phyloP scores from a whole-genome alignment of 2,888 invertebrate genomes.

The Agonum fuliginosum region DNA sequence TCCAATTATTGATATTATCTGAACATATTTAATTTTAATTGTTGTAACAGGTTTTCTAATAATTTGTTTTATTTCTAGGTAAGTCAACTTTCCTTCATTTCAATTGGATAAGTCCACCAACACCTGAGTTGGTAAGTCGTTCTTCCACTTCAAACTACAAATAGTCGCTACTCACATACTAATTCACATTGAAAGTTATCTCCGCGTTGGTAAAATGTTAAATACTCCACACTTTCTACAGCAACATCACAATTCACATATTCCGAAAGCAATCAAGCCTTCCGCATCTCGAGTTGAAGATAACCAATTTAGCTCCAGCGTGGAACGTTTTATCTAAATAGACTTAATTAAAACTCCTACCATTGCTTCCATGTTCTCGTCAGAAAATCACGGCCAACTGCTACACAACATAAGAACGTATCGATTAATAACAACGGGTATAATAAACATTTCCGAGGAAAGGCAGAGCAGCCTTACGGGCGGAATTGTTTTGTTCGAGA shows the following conservation, averaged over 20 bases:
- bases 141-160: not conserved
- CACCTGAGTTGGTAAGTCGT: slow-evolving; percentile 10
- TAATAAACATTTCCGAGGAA: no score
- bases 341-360: slow-evolving; percentile 36
- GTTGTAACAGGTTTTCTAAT: no score
- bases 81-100: not conserved
- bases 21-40: no score
- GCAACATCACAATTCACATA: slow-evolving; percentile 25
- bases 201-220: slow-evolving; percentile 8
- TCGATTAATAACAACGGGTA: slow-evolving; percentile 7
- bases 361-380: not conserved
- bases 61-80: not conserved
- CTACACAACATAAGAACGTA: slow-evolving; percentile 18
- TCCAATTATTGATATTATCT: no score
- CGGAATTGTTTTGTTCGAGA: no score
- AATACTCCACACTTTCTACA: slow-evolving; percentile 29
- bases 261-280: slow-evolving; percentile 37
- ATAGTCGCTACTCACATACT: not conserved
- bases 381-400: slow-evolving; percentile 17
- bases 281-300: slow-evolving; percentile 1
- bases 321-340: slow-evolving; percentile 35
- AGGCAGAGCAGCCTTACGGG: no score
- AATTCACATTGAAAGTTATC: not conserved
- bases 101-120: not conserved
- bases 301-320: slow-evolving; percentile 36